Conservation (phyloP, 2,113 vertebrate species). For the Pituophis catenifer region DNA sequence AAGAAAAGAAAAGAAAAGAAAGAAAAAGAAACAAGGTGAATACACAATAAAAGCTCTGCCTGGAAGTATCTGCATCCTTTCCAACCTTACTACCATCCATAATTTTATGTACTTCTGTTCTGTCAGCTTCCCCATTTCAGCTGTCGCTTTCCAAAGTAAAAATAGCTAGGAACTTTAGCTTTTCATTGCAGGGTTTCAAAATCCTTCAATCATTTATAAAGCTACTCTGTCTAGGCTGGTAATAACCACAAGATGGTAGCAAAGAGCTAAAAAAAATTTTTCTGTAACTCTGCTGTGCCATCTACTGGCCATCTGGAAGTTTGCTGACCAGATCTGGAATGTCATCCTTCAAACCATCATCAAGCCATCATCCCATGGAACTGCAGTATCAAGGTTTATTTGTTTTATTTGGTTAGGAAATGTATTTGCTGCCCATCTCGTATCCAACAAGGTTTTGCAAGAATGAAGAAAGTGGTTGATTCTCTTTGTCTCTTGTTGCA, state of each 20-base stretch:
- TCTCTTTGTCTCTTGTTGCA: neutral
- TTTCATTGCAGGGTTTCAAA: neutral
- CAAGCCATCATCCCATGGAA: neutral
- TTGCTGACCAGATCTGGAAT: neutral
- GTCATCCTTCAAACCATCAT: neutral
- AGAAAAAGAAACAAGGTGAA: neutral
- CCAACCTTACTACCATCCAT: neutral
- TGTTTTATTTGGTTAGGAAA: neutral
- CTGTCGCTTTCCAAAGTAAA: neutral
- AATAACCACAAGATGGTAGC: neutral
- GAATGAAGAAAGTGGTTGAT: neutral
- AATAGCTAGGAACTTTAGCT: neutral
- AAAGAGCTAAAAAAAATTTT: neutral
- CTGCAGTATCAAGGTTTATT: neutral
- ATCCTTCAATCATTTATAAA: neutral
- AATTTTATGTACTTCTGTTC: neutral
- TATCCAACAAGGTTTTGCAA: neutral
- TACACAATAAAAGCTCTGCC: neutral
- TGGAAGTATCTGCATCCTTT: neutral
- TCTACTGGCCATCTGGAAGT: neutral
- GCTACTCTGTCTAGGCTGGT: neutral
- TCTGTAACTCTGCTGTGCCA: neutral
- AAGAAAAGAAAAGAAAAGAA: no score
- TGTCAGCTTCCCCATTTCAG: neutral
- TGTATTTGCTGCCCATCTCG: neutral